Percentiles rank a stretch among this genome's conserved stretches.
These are phyloP conservation scores for Plodia interpunctella DNA, from an alignment of 1,140 invertebrate genomes.

Conservation along the genomic window DNA sequence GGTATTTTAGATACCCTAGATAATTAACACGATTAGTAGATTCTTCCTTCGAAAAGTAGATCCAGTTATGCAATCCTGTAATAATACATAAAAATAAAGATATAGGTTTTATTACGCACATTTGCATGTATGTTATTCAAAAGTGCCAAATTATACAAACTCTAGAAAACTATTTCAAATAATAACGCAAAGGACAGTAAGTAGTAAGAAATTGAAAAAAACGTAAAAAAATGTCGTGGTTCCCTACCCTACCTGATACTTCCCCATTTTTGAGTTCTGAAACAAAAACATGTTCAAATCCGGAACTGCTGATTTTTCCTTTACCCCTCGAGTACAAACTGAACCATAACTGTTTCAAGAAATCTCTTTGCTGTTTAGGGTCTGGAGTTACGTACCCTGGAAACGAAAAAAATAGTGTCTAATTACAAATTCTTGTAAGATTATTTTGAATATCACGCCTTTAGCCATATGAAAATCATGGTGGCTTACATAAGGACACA, in stretches of 20 bases:
- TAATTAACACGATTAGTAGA: slow-evolving; percentile 82
- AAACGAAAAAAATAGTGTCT: slow-evolving; percentile 17
- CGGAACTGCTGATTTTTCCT: slow-evolving; percentile 86
- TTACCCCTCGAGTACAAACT: slow-evolving; percentile 87
- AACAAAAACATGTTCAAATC: slow-evolving; percentile 93
- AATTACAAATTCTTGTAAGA: slow-evolving; percentile 6
- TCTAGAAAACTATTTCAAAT: no score
- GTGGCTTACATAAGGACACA: no score
- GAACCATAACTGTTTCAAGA: slow-evolving; percentile 88
- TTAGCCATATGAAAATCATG: no score
- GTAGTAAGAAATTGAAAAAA: no score
- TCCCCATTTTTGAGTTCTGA: slow-evolving; percentile 88
- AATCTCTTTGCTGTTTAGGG: slow-evolving; percentile 83
- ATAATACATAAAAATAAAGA: no score
- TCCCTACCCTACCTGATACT: slow-evolving; percentile 74
- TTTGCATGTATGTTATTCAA: no score
- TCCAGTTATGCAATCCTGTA: slow-evolving; percentile 92
- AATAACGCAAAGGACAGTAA: no score
- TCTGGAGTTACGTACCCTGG: slow-evolving; percentile 78
- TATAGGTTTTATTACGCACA: no score
- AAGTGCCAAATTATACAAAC: no score
- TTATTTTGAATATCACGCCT: no score
- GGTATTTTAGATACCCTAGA: slow-evolving; percentile 86
- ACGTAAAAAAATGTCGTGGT: no score
- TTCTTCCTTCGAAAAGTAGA: slow-evolving; percentile 90